These are phyloP conservation scores for Cotesia vestalis DNA, from an alignment of 1,140 invertebrate genomes.

Conservation along the genomic window DNA sequence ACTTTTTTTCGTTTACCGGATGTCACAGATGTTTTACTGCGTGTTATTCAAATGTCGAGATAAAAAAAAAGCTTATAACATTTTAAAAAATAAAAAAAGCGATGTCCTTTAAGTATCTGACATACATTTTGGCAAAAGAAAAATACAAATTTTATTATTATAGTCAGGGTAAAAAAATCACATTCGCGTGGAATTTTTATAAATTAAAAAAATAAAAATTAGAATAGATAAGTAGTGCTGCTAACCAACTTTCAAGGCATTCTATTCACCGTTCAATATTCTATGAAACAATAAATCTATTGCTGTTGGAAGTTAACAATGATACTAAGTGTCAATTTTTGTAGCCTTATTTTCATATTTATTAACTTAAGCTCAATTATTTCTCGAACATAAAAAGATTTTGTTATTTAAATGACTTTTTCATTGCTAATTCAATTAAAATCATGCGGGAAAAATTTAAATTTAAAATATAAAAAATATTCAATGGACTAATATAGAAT, in stretches of 20 bases:
- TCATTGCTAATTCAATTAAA: not conserved
- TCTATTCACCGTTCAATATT: conserved; percentile 14
- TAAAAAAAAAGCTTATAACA: too few species aligned
- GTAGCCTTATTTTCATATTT: conserved; percentile 17
- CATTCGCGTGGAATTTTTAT: too few species aligned
- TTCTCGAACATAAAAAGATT: too few species aligned
- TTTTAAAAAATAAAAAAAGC: too few species aligned
- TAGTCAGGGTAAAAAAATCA: too few species aligned
- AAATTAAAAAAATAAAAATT: not conserved
- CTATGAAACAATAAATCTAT: conserved; percentile 17
- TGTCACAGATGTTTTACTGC: too few species aligned
- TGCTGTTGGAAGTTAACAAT: not conserved
- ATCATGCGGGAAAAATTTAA: too few species aligned
- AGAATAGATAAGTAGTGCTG: not conserved
- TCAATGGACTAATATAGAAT: not conserved
- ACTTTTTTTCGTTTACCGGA: too few species aligned
- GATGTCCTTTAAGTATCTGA: too few species aligned
- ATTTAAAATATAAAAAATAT: not conserved
- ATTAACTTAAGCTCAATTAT: not conserved
- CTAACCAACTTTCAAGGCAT: not conserved
- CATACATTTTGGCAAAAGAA: too few species aligned
- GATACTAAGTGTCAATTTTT: conserved; percentile 20
- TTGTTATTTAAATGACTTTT: not conserved
- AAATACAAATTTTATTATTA: too few species aligned
- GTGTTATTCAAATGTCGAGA: too few species aligned